Evolutionary conservation across 2,113 vertebrate species (phyloP).

Genomic region (Marcusenius ussheri): DNA sequence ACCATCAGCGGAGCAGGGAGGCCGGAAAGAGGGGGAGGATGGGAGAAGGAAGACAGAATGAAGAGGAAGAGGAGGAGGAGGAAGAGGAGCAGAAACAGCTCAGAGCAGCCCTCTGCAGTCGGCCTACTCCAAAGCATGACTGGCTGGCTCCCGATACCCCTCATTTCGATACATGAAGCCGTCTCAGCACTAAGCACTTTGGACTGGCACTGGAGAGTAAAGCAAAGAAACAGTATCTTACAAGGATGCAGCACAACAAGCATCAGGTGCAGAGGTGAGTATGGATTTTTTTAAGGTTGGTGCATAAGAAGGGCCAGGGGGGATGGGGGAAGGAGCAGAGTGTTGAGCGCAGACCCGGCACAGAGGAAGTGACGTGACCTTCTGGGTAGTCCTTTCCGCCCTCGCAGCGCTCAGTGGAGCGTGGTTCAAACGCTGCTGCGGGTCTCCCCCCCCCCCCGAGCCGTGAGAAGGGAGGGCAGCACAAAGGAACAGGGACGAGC

Average conservation of each 20-base stretch:
- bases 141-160: neutral
- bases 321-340: neutral
- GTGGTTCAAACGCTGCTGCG: neutral
- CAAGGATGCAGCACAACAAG: neutral
- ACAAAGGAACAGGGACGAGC: neutral
- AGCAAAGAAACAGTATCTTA: neutral
- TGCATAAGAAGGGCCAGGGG: neutral
- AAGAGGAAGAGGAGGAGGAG: neutral
- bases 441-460: neutral
- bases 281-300: neutral
- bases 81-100: neutral
- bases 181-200: neutral
- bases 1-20: neutral
- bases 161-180: neutral
- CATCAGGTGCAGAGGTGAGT: neutral
- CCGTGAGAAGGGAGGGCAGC: neutral
- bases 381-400: constrained; percentile 25
- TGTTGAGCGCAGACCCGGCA: neutral
- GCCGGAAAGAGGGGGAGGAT: neutral
- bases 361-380: constrained; percentile 28
- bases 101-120: neutral
- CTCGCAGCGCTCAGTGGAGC: constrained; percentile 10
- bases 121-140: neutral
- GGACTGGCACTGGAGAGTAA: neutral
- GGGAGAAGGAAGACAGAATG: neutral